phyloP scores from a whole-genome alignment of 2,113 vertebrate genomes.

The Phasianus colchicus region DNA sequence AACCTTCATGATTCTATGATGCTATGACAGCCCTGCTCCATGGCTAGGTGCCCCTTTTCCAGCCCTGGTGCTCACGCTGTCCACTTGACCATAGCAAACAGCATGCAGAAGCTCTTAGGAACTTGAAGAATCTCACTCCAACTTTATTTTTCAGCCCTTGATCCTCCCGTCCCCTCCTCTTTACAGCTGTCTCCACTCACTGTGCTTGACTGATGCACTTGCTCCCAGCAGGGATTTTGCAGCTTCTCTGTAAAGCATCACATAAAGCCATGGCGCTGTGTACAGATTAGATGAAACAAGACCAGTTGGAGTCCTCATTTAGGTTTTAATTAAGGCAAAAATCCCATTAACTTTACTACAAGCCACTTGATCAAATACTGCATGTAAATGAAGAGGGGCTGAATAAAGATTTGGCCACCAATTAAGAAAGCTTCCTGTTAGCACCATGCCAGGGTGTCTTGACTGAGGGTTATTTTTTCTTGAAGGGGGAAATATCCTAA shows the following conservation, averaged over 20 bases:
- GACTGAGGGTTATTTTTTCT: background rate
- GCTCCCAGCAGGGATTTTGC: background rate
- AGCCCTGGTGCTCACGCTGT: background rate
- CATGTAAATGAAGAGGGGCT: constrained; percentile 30
- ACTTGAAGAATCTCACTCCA: background rate
- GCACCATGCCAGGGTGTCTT: background rate
- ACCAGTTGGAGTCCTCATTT: constrained; percentile 43
- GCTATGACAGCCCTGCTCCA: background rate
- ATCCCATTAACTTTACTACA: constrained; percentile 21
- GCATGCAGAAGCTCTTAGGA: background rate
- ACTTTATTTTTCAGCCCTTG: background rate
- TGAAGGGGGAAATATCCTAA: background rate
- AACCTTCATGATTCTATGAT: no score
- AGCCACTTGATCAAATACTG: constrained; percentile 25
- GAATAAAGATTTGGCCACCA: constrained; percentile 14
- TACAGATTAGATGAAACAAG: constrained; percentile 20
- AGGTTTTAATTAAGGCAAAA: constrained; percentile 60
- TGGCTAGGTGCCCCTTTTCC: background rate
- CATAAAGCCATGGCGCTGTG: background rate
- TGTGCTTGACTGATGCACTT: background rate
- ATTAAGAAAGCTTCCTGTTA: background rate
- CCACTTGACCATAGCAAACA: background rate
- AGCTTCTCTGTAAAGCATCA: background rate
- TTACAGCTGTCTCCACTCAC: background rate
- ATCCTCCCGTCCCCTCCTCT: background rate